Evolutionary conservation across 2,797 vertebrate genomes (phyloP).

Genomic region (Myiotriccus ornatus): DNA sequence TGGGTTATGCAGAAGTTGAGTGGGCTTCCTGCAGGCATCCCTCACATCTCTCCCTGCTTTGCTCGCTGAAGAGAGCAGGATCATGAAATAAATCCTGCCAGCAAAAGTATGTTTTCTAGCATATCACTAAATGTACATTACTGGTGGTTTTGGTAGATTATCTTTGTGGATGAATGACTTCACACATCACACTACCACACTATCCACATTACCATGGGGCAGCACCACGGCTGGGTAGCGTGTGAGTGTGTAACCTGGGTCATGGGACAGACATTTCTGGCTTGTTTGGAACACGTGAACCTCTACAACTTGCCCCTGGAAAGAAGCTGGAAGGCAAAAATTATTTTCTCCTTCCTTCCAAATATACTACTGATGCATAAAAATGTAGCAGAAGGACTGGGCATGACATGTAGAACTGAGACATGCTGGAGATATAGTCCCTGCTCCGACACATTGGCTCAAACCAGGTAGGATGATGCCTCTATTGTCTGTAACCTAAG

Average conservation of each 20-base stretch:
- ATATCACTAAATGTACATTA: background rate
- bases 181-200: accelerated
- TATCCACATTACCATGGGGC: background rate
- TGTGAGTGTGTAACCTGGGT: background rate
- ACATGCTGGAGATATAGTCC: background rate
- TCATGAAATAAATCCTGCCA: background rate
- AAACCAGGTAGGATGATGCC: background rate
- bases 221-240: accelerated
- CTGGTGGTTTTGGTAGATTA: background rate
- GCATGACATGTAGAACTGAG: background rate
- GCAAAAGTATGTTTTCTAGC: background rate
- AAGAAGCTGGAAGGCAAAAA: background rate
- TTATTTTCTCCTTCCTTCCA: background rate
- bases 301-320: background rate
- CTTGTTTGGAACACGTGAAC: background rate
- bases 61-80: background rate
- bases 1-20: background rate
- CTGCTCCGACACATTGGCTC: background rate
- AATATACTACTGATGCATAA: background rate
- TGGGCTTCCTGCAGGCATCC: background rate
- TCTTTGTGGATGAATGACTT: background rate
- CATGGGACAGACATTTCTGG: background rate
- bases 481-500: background rate
- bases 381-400: background rate
- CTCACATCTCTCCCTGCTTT: background rate